Evolutionary conservation across 2,797 vertebrate genomes (phyloP).

Genomic region (Chelmon rostratus): DNA sequence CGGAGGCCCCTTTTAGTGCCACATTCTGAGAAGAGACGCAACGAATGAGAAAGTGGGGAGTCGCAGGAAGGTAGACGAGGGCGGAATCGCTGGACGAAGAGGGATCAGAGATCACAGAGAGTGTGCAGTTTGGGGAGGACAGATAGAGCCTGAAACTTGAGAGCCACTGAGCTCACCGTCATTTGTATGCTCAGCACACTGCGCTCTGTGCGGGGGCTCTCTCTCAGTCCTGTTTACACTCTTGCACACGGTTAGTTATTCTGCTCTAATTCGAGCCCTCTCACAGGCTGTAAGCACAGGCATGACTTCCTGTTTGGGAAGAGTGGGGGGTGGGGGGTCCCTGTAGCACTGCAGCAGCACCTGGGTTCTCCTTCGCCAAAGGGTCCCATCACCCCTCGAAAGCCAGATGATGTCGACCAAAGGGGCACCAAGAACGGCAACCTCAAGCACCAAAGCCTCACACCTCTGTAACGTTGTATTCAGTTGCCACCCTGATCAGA

Average conservation of each 20-base stretch:
- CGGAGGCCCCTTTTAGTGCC: constrained; percentile 5
- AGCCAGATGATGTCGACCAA: constrained; percentile 35
- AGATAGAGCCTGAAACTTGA: constrained; percentile 65
- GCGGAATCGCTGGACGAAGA: constrained; percentile 30
- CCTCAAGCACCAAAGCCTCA: constrained; percentile 20
- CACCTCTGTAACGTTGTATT: constrained; percentile 30
- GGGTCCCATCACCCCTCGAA: constrained; percentile 16
- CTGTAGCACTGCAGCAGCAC: constrained; percentile 70
- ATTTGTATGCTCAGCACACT: constrained; percentile 80
- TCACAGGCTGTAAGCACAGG: constrained; percentile 35
- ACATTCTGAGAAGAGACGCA: constrained; percentile 5
- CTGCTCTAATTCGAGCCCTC: constrained; percentile 61
- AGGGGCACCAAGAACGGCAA: not conserved
- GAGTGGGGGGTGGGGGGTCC: too few relatives aligned
- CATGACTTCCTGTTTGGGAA: constrained; percentile 46
- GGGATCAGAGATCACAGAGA: constrained; percentile 46
- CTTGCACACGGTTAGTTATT: constrained; percentile 64
- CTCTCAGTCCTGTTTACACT: constrained; percentile 72
- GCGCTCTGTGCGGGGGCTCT: constrained; percentile 53
- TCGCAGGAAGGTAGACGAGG: constrained; percentile 20
- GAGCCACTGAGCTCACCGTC: constrained; percentile 58
- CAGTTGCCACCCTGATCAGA: constrained; percentile 5
- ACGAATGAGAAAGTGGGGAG: constrained; percentile 33
- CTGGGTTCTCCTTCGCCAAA: constrained; percentile 44
- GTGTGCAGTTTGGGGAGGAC: constrained; percentile 46